Evolutionary conservation across 2,113 vertebrate species (phyloP).

Genomic region (Menidia beryllina): DNA sequence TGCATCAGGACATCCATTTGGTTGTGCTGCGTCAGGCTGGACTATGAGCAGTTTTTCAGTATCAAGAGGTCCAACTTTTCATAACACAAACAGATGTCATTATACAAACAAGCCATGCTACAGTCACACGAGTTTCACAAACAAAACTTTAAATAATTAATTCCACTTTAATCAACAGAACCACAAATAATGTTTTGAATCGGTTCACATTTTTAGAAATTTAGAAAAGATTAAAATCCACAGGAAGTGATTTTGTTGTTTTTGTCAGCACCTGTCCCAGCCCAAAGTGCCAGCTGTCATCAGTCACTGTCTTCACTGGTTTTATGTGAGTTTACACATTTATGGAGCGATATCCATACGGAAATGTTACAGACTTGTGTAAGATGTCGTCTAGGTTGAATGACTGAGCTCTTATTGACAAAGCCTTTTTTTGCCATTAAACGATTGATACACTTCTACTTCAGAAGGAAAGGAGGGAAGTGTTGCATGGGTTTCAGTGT

Average conservation of each 20-base stretch:
- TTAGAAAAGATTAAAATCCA: not conserved
- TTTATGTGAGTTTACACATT: constrained; percentile 25
- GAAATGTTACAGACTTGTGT: constrained; percentile 38
- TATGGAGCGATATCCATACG: constrained; percentile 30
- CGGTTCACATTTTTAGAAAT: constrained; percentile 4
- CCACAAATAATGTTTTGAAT: constrained; percentile 3
- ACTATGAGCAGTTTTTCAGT: constrained; percentile 18
- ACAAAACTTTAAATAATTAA: not conserved
- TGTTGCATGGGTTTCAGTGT: constrained; percentile 50
- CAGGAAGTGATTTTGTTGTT: constrained; percentile 51
- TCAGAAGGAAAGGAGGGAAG: constrained; percentile 81
- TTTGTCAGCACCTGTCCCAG: constrained; percentile 79
- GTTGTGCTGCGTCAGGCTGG: constrained; percentile 48
- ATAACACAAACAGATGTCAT: constrained; percentile 6
- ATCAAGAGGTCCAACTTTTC: constrained; percentile 14
- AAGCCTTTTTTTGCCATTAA: constrained; percentile 87
- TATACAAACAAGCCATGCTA: constrained; percentile 1
- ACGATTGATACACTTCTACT: constrained; percentile 82
- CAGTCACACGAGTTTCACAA: not conserved
- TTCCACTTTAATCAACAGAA: constrained; percentile 5
- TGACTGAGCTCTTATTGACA: constrained; percentile 75
- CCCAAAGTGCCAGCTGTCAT: constrained; percentile 55
- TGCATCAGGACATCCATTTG: constrained; percentile 14
- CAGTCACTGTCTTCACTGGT: constrained; percentile 9
- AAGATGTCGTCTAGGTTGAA: constrained; percentile 82